Conservation (phyloP, 92 coral and sea anemone species). For the Actinernus sp. region DNA sequence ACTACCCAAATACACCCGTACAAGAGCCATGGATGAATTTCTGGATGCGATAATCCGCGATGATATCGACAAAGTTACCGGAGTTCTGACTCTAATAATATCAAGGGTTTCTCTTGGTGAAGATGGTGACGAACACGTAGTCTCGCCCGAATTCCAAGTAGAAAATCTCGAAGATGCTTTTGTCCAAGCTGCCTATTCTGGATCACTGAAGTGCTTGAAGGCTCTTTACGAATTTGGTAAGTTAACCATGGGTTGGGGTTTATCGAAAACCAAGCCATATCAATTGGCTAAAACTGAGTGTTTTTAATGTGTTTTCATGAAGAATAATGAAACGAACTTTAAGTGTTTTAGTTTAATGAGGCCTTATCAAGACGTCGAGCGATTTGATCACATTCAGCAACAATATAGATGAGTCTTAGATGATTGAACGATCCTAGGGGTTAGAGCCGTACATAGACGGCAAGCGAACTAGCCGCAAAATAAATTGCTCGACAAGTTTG, state of each 20-base stretch:
- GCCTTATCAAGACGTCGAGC: too few species aligned
- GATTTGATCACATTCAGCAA: too few species aligned
- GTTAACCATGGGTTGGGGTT: too few species aligned
- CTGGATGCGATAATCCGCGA: conserved; percentile 13
- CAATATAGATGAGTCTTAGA: too few species aligned
- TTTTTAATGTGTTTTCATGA: neutral
- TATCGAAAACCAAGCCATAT: too few species aligned
- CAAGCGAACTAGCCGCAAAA: too few species aligned
- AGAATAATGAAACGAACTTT: too few species aligned
- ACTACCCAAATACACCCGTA: neutral
- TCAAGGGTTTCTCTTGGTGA: neutral
- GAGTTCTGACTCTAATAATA: neutral
- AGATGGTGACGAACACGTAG: neutral
- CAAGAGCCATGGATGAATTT: conserved; percentile 10
- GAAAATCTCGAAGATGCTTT: conserved; percentile 37
- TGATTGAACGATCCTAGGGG: too few species aligned
- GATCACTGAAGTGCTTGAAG: conserved; percentile 21
- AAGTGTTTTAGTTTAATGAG: too few species aligned
- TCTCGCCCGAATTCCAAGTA: neutral
- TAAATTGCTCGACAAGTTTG: too few species aligned
- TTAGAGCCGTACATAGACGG: too few species aligned
- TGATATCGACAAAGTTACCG: conserved; percentile 13
- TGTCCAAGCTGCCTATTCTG: conserved; percentile 33
- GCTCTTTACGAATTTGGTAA: conserved; percentile 26
- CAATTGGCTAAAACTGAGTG: neutral